Evolutionary conservation across 2,797 vertebrate species (phyloP).

Genomic region (Melanotaenia boesemani): DNA sequence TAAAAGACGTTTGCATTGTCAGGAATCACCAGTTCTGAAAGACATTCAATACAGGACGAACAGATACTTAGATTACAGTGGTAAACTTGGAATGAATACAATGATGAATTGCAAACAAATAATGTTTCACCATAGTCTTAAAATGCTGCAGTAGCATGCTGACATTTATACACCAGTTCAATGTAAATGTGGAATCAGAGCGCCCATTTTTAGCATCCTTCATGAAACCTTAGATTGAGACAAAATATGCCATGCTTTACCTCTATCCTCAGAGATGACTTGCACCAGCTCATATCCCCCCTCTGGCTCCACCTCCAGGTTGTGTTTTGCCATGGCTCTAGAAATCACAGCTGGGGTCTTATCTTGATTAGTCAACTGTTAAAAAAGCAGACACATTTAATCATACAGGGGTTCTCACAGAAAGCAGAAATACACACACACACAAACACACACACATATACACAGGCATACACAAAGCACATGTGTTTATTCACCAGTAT

Average conservation of each 20-base stretch:
- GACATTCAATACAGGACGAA: neutral
- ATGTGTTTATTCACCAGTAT: constrained; percentile 86
- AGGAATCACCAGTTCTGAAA: constrained; percentile 91
- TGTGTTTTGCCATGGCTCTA: constrained; percentile 93
- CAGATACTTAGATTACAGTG: neutral
- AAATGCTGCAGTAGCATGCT: neutral
- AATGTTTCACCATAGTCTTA: neutral
- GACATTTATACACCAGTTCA: neutral
- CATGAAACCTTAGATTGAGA: neutral
- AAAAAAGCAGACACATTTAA: neutral
- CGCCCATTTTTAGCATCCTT: neutral
- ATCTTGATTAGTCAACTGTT: constrained; percentile 93
- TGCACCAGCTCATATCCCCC: constrained; percentile 93
- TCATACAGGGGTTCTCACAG: neutral
- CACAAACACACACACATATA: too few relatives aligned
- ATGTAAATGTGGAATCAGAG: neutral
- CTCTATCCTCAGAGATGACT: constrained; percentile 94
- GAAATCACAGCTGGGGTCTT: constrained; percentile 92
- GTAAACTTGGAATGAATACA: neutral
- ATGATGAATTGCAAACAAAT: neutral
- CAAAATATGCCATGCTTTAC: constrained; percentile 66
- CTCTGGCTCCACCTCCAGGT: constrained; percentile 86
- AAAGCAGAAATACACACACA: neutral
- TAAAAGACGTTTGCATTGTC: constrained; percentile 94
- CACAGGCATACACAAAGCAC: neutral